Percentiles rank a stretch among this genome's conserved stretches.
These are phyloP conservation scores for Nylanderia fulva DNA, from an alignment of 1,140 invertebrate species.

Conservation along the genomic window DNA sequence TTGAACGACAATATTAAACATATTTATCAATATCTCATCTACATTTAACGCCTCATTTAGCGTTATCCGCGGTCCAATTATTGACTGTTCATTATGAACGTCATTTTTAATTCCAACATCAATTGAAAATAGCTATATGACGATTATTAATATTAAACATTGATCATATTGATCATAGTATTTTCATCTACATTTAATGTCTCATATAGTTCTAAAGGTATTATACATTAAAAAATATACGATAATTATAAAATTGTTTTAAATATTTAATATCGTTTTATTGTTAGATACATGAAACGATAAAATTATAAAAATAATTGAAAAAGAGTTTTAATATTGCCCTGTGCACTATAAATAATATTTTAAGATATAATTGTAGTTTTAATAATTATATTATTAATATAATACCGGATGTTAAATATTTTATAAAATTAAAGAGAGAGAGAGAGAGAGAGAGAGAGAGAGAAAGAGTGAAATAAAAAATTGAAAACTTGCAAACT, in stretches of 20 bases:
- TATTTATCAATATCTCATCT: not conserved
- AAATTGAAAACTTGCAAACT: too few relatives aligned
- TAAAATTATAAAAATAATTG: not conserved
- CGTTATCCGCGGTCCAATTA: not conserved
- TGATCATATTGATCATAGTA: not conserved
- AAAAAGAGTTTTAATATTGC: not conserved
- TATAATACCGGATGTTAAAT: not conserved
- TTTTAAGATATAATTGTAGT: not conserved
- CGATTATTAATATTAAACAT: not conserved
- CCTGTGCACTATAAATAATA: not conserved
- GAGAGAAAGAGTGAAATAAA: too few relatives aligned
- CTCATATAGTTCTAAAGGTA: not conserved
- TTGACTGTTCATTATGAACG: not conserved
- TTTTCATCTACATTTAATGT: not conserved
- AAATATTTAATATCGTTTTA: not conserved
- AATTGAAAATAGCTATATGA: not conserved
- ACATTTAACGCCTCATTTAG: not conserved
- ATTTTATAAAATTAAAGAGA: not conserved
- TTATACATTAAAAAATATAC: not conserved
- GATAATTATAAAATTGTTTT: constrained; percentile 1
- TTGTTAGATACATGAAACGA: not conserved
- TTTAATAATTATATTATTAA: constrained; percentile 15
- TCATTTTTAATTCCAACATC: not conserved
- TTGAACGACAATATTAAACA: not conserved
- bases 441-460: not conserved